Evolutionary conservation across 2,888 invertebrate genomes (phyloP).

Genomic region (Norana najaformis): DNA sequence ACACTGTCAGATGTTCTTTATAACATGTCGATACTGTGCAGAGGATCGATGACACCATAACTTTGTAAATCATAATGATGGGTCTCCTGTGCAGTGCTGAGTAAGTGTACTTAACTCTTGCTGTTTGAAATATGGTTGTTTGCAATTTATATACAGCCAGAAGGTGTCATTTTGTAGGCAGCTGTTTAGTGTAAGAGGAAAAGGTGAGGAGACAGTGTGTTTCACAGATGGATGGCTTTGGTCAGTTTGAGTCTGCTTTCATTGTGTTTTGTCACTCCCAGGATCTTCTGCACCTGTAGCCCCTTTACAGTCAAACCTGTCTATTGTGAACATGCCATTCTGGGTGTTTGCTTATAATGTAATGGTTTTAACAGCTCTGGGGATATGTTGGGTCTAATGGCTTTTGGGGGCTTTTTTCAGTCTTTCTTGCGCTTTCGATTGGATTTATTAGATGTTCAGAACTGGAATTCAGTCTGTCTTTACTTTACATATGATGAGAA

Average conservation of each 20-base stretch:
- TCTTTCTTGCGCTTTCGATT: not conserved
- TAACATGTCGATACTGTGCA: not conserved
- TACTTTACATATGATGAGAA: not conserved
- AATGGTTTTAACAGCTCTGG: not conserved
- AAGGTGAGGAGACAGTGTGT: not conserved
- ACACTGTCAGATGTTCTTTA: too few relatives aligned
- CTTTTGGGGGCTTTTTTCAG: not conserved
- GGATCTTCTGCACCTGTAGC: not conserved
- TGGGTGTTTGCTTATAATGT: not conserved
- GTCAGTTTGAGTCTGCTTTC: not conserved
- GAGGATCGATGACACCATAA: too few relatives aligned
- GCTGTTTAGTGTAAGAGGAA: not conserved
- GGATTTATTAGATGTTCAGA: not conserved
- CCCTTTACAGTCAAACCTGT: conserved; percentile 5
- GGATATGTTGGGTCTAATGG: not conserved
- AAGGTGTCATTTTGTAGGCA: not conserved
- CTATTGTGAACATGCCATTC: not conserved
- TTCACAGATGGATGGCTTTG: not conserved
- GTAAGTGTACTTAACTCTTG: not conserved
- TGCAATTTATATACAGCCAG: not conserved
- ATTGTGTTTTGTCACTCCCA: not conserved
- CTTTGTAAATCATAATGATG: not conserved
- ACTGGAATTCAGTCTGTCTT: not conserved
- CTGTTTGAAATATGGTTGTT: not conserved
- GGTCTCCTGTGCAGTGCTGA: not conserved